Conservation (phyloP, 2,888 invertebrate species). For the Ornithoptera alexandrae region DNA sequence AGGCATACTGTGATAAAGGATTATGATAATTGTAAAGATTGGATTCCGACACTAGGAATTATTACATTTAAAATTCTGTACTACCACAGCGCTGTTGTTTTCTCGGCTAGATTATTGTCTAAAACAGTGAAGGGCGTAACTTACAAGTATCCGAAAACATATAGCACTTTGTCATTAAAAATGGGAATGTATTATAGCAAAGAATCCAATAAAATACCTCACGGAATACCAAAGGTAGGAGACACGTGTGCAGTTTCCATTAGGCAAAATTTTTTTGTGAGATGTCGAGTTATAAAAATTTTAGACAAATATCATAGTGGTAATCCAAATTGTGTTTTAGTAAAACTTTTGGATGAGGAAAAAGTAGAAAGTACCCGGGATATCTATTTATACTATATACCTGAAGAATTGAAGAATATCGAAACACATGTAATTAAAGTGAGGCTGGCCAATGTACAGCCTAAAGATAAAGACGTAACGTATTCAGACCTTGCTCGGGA, state of each 20-base stretch:
- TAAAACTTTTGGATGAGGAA: slow-evolving; percentile 83
- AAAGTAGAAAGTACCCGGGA: slow-evolving; percentile 58
- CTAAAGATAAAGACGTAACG: slow-evolving; percentile 64
- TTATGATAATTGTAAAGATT: slow-evolving; percentile 72
- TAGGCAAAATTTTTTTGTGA: slow-evolving; percentile 69
- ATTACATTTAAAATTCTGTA: slow-evolving; percentile 80
- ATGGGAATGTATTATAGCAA: slow-evolving; percentile 63
- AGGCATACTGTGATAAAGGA: slow-evolving; percentile 82
- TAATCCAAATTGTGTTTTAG: slow-evolving; percentile 54
- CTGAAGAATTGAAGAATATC: slow-evolving; percentile 69
- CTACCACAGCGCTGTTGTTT: slow-evolving; percentile 81
- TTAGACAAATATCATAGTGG: slow-evolving; percentile 50
- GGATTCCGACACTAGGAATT: slow-evolving; percentile 76
- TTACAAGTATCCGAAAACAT: slow-evolving; percentile 56
- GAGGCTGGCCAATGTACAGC: slow-evolving; percentile 58
- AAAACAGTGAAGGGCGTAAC: slow-evolving; percentile 40
- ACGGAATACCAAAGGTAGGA: slow-evolving; percentile 71
- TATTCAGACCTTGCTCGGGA: slow-evolving; percentile 59
- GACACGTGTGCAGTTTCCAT: slow-evolving; percentile 78
- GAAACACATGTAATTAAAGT: slow-evolving; percentile 67
- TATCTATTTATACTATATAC: slow-evolving; percentile 70
- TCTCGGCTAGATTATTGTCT: slow-evolving; percentile 76
- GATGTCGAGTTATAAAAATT: slow-evolving; percentile 79
- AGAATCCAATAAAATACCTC: slow-evolving; percentile 54
- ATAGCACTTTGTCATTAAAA: slow-evolving; percentile 57